Evolutionary conservation across 2,888 invertebrate species (phyloP).

Genomic region (Drosophila nigricruria): DNA sequence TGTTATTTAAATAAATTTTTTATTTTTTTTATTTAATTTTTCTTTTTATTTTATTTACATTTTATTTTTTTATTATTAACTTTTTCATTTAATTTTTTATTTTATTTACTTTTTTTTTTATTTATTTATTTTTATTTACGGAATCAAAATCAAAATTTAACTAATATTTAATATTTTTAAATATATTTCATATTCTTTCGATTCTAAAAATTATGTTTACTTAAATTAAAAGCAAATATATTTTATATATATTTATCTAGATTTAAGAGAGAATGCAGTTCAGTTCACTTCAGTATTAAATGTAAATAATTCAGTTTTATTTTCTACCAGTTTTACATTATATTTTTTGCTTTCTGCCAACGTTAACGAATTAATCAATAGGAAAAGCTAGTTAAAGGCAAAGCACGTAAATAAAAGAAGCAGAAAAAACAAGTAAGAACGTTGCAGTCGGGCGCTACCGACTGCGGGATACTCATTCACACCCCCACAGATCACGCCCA

Average conservation of each 20-base stretch:
- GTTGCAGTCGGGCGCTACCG: too few species aligned
- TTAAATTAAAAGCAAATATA: neutral
- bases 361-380: conserved; percentile 57
- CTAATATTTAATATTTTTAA: too few species aligned
- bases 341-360: conserved; percentile 1
- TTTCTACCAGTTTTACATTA: neutral
- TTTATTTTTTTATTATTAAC: too few species aligned
- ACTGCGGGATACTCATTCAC: too few species aligned
- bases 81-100: too few species aligned
- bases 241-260: neutral
- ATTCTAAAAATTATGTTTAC: neutral
- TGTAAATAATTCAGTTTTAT: neutral
- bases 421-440: too few species aligned
- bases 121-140: neutral
- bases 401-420: conserved; percentile 18
- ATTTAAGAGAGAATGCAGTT: neutral
- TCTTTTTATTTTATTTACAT: neutral
- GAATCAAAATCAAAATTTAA: too few species aligned
- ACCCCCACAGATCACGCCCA: too few species aligned
- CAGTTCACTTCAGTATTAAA: neutral
- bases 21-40: too few species aligned
- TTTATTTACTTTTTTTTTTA: neutral
- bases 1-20: too few species aligned
- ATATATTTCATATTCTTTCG: neutral
- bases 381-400: conserved; percentile 13